Percentiles rank a stretch among this genome's conserved stretches.
Evolutionary conservation across 2,113 vertebrate species (phyloP).

Genomic region (Carettochelys insculpta): DNA sequence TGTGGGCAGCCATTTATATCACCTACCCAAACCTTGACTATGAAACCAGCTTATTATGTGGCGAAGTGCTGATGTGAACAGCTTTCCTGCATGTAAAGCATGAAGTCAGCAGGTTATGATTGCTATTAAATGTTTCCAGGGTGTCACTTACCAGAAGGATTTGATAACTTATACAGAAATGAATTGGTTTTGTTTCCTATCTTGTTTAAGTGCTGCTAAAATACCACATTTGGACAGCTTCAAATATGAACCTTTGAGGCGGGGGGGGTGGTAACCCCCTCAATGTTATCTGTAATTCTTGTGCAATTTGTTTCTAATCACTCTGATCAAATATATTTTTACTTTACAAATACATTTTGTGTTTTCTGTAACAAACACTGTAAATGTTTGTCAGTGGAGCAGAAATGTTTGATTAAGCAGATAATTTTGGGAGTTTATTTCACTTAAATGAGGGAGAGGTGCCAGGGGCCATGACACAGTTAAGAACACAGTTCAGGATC

Average conservation of each 20-base stretch:
- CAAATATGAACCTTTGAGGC: background rate
- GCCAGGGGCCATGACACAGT: background rate
- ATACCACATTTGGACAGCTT: conserved; percentile 51
- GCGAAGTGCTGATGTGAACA: conserved; percentile 71
- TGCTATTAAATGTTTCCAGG: conserved; percentile 74
- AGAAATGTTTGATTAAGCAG: background rate
- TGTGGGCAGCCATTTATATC: conserved; percentile 65
- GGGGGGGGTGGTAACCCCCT: too few relatives aligned
- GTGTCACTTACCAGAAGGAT: conserved; percentile 84
- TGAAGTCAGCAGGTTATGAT: conserved; percentile 78
- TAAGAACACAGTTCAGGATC: background rate
- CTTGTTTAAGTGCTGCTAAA: conserved; percentile 60
- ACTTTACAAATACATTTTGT: background rate
- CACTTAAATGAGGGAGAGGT: background rate
- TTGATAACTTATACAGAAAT: conserved; percentile 78
- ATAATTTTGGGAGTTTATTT: background rate
- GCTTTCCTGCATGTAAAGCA: conserved; percentile 75
- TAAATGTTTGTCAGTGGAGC: background rate
- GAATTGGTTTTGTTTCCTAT: conserved; percentile 76
- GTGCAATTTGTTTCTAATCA: background rate
- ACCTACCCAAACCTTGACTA: conserved; percentile 59
- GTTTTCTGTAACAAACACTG: background rate
- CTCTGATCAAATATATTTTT: background rate
- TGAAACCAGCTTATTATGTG: conserved; percentile 72
- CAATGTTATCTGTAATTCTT: conserved; percentile 13